Percentiles rank a stretch among this genome's conserved stretches.
Conservation (phyloP, 2,113 vertebrate species). For the Mustela nigripes region DNA sequence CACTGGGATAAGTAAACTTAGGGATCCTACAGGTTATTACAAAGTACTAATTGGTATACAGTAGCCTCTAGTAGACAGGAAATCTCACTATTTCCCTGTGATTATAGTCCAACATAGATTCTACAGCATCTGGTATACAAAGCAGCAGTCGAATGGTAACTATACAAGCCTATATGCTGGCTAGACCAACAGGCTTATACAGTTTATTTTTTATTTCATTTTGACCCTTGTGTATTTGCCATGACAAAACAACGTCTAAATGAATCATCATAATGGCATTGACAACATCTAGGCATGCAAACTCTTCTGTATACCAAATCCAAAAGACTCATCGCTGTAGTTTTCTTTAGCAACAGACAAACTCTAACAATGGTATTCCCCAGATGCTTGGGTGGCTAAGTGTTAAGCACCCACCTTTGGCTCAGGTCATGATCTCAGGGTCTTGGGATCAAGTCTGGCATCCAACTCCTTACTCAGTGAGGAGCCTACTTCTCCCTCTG, state of each 20-base stretch:
- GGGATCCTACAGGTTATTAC: neutral
- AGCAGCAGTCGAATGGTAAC: neutral
- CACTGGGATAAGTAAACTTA: neutral
- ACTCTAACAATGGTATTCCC: neutral
- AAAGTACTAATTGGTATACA: neutral
- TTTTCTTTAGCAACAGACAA: neutral
- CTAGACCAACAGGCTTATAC: neutral
- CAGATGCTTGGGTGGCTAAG: neutral
- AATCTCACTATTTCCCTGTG: neutral
- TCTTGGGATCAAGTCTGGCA: too few relatives aligned
- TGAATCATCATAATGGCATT: neutral
- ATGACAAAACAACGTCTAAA: slow-evolving; percentile 16
- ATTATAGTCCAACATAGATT: neutral
- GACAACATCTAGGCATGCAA: neutral
- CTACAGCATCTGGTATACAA: neutral
- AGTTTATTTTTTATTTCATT: neutral
- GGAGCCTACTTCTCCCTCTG: too few relatives aligned
- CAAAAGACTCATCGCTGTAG: neutral
- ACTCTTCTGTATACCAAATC: neutral
- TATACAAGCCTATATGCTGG: neutral
- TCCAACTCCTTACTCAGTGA: too few relatives aligned
- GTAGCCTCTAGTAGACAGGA: neutral
- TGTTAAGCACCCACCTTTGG: too few relatives aligned
- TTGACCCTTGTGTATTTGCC: neutral
- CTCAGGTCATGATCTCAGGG: too few relatives aligned